Base-by-base conservation (phyloP, 2,113 vertebrate species). In the Astur gentilis region DNA sequence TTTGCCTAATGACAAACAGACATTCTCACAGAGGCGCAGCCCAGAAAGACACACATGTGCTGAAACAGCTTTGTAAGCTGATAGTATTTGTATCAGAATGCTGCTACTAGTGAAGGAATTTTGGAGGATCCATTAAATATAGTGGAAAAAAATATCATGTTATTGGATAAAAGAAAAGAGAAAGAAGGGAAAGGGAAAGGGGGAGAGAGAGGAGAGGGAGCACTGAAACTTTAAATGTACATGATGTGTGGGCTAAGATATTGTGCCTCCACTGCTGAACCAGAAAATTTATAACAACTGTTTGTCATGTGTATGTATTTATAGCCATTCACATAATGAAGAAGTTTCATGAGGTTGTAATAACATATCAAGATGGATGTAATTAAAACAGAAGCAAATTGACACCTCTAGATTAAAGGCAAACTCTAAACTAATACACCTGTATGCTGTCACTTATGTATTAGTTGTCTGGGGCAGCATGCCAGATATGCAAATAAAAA, bases 341-440 rank as follows among this genome's bases (percentile, higher is more conserved):
- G 96, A 97, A 97, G 95, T 98, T 98, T 97, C 97, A 95, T 97
- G 95, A 97, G 96, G 95, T 97, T 97, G 96, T 98, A 98, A 97
- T 98, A 97, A 97, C 97, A 91, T 97, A 97, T 97, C 96, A 97
- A 98, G 97, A 97, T 97, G 97, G 95, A 97, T 98, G 96, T 98
- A 98, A 98, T 98, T 98, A 98, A 98, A 98, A 96, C 95, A 95
- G 97, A 98, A 98, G 96, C 97, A 98, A 98, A 98, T 97, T 97
- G 98, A 98, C 98, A 98, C 97, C 96, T 97, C 95, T 87, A 97
- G 98, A 98, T 98, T 96, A 98, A 97, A 98, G 97, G 86, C 96
- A 98, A 97, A 97, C 97, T 96, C 91, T 96, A 97, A 97, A 97
- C 97, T 95, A 95, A 96, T 97, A 90, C 96, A 98, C 97, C 95